Evolutionary conservation across 2,113 vertebrate genomes (phyloP), one percentile per base, ranked within the genome.

Genomic region (Melanerpes formicivorus): DNA sequence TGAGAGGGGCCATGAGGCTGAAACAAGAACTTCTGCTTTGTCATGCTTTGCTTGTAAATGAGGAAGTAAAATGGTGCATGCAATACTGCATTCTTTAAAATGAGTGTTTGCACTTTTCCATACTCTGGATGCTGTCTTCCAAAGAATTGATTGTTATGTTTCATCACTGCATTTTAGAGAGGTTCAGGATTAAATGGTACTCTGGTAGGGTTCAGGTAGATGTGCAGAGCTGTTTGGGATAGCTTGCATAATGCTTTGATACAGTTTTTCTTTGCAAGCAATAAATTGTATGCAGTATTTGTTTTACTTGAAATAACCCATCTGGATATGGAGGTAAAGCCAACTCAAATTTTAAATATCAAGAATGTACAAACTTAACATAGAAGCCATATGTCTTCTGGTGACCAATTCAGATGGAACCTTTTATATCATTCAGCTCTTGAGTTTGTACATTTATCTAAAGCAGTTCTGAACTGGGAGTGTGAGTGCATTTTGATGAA

Each of bases 21-120:
- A 94, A 95, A 94, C 93, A 95, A 83, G 96, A 95, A 79, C 76
- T 92, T 87, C 55, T 90, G 95, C 85, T 96, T 91, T 93, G 86
- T 93, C 94, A 90, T 93, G 87, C 93, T 94, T 93, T 90, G 93
- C 94, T 93, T 90, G 44, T 92, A 72, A 91, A 84, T 59, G 19
- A 95, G 94, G 76, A 91, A 66, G 30, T 84, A 54, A 92, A 96
- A 84, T n/a, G 50, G 63, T 95, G 89, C 95, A 96, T 93, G 95
- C 80, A 65, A 63, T 85, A 30, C 60, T 66, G 64, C 64, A 66
- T 78, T 92, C 77, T 92, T 84, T 66, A 82, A 87, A 79, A 64
- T 44, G 56, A 84, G 56, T 27, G 40, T 82, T 93, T 84, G 60
- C 66, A 80, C 67, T 92, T 90, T 81, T 89, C 77, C 77, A 32